These are phyloP conservation scores for Grammomys dolichurus DNA, from an alignment of 2,113 vertebrate genomes.

Conservation along the genomic window DNA sequence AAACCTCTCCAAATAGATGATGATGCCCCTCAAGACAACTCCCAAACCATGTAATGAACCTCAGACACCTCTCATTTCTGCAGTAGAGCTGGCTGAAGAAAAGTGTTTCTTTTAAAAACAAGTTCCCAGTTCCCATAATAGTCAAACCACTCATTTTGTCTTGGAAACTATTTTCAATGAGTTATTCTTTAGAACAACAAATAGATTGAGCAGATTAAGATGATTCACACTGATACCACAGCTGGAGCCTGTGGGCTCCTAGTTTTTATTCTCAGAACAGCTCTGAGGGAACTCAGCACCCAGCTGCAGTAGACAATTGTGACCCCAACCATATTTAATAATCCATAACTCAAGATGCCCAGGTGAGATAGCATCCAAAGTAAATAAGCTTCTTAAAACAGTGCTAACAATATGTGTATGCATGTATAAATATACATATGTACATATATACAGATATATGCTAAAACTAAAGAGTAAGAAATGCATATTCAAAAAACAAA, in stretches of 20 bases:
- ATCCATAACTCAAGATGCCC: neutral
- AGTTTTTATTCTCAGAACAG: neutral
- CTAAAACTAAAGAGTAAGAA: neutral
- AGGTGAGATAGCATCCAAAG: neutral
- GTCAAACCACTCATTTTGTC: neutral
- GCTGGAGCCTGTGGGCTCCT: no score
- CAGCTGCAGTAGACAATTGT: neutral
- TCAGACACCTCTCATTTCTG: neutral
- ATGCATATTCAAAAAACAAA: neutral
- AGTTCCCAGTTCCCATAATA: neutral
- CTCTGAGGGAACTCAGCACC: no score
- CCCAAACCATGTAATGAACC: neutral
- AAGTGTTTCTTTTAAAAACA: neutral
- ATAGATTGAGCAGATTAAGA: no score
- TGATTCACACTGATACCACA: rapidly evolving
- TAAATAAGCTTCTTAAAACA: neutral
- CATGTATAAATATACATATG: neutral
- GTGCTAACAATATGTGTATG: neutral
- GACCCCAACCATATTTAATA: neutral
- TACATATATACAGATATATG: neutral
- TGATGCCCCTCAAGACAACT: no score
- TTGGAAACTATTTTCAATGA: neutral
- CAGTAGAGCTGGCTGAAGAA: neutral
- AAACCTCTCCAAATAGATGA: no score
- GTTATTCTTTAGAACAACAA: neutral